Conservation (phyloP, 1,140 invertebrate species). For the Notospermus geniculatus region DNA sequence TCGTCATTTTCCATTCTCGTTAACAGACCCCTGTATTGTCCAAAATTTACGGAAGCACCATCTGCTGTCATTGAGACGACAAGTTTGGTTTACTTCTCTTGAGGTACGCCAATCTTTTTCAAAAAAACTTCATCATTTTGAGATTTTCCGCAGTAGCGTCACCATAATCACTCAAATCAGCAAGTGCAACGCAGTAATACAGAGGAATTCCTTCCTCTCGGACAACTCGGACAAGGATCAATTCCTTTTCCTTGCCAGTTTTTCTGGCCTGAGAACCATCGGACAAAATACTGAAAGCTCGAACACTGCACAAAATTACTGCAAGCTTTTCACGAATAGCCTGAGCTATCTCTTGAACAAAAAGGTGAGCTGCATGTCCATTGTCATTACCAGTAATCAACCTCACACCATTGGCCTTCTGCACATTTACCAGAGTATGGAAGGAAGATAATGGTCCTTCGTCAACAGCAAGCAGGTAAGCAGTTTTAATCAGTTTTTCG, state of each 20-base stretch:
- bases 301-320: neutral
- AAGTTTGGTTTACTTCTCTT: neutral
- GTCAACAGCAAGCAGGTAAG: neutral
- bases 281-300: neutral
- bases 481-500: constrained; percentile 1
- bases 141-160: neutral
- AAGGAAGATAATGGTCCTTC: neutral
- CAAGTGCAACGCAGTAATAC: neutral
- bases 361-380: neutral
- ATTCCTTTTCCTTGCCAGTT: neutral
- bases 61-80: neutral
- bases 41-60: neutral
- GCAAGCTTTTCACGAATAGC: neutral
- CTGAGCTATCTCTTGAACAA: neutral
- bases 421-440: neutral
- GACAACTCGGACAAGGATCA: neutral
- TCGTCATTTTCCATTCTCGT: neutral
- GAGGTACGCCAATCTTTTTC: neutral
- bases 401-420: neutral
- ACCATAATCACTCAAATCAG: neutral
- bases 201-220: neutral
- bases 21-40: neutral
- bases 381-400: neutral
- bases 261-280: constrained; percentile 1
- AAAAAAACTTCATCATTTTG: neutral